Base-by-base conservation (phyloP, 2,113 vertebrate genomes). In the Poeciliopsis occidentalis region DNA sequence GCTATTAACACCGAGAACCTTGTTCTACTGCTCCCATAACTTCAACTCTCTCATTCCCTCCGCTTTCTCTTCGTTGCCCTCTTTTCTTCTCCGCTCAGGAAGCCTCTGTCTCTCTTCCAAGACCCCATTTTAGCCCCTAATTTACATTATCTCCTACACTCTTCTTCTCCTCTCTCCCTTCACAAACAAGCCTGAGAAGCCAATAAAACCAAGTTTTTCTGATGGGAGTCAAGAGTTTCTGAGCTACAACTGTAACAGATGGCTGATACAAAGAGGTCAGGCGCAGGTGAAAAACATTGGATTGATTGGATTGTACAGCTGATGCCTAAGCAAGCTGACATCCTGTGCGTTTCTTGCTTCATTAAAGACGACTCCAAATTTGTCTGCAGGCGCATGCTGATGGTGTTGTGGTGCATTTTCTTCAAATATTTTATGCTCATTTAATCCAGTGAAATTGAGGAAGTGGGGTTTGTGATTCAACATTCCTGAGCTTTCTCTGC, bases 51-150 rank as follows among this genome's bases (percentile, higher is more conserved):
- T 32, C 71, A 54, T 1, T 57, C 47, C 12, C 60, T 15, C 19
- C 15, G 17, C 72, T 61, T 27, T 17, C 12, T 69, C 60, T 78
- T 51, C 15, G 51, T 73, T 66, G 51, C 67, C 71, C 71, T 66
- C 67, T 51, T 64, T 80, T 75, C 8, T 76, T 79, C 63, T 84
- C 34, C 7, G 34, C 67, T 73, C 71, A 66, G 64, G 70, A 73
- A 81, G 70, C 78, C 78, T 74, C 69, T 76, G 65, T 79, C 73
- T 70, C 79, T 82, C 82, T 76, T 89, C 79, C 79, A 68, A 73
- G 79, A 69, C 79, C 85, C 73, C 75, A 65, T 78, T 88, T 82
- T 80, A 78, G 71, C 68, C 78, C n/a, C 13, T 79, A n/a, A 29
- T 80, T 83, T 8, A 22, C 79, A 90, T 87, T 78, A 85, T 87